Evolutionary conservation across 2,797 vertebrate genomes (phyloP).

Genomic region (Etheostoma perlongum): DNA sequence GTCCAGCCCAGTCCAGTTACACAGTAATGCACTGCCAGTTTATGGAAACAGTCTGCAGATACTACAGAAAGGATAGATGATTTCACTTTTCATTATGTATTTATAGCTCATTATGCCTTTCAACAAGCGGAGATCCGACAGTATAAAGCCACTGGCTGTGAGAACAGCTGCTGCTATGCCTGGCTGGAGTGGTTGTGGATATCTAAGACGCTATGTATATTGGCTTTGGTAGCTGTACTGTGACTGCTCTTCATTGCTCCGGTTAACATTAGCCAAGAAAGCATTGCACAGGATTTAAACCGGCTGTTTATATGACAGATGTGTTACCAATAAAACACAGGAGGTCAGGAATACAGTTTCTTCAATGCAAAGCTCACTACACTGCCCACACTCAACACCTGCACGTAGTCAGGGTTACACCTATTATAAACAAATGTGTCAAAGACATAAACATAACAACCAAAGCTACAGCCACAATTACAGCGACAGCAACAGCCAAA

Average conservation of each 20-base stretch:
- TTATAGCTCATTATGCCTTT: conserved; percentile 43
- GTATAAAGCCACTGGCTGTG: conserved; percentile 39
- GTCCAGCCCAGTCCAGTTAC: background rate
- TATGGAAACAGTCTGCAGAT: background rate
- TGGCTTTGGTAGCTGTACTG: background rate
- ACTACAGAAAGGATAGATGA: conserved; percentile 17
- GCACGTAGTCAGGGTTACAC: background rate
- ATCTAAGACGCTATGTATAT: conserved; percentile 3
- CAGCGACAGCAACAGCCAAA: background rate
- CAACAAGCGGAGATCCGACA: conserved; percentile 25
- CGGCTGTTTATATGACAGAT: background rate
- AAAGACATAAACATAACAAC: background rate
- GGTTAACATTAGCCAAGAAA: conserved; percentile 6
- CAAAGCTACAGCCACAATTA: background rate
- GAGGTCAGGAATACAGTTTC: background rate
- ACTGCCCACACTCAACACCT: background rate
- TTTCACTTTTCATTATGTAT: conserved; percentile 42
- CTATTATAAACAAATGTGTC: background rate
- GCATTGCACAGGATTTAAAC: background rate
- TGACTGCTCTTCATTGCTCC: background rate
- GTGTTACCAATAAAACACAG: background rate
- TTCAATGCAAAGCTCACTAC: background rate
- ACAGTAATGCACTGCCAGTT: background rate
- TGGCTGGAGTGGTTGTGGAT: conserved; percentile 6
- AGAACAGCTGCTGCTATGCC: conserved; percentile 33